Evolutionary conservation across 2,888 invertebrate genomes (phyloP), one percentile per base, ranked within the genome.

Genomic region (Punctoribates punctum): DNA sequence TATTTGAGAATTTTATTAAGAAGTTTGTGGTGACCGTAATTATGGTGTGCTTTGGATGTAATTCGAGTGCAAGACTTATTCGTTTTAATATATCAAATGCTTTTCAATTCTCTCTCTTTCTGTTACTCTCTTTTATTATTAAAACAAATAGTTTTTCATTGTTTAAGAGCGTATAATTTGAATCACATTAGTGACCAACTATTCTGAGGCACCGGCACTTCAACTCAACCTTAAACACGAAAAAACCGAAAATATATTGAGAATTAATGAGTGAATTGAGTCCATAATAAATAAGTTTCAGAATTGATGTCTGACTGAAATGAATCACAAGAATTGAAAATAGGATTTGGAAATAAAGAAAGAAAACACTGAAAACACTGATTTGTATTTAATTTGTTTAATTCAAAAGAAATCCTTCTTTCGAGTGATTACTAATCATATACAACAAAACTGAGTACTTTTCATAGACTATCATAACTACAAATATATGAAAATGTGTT

Each of bases 161-260:
- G 23, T 62, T 62, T 62, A 62, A 62, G 29, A 62, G 29, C 62
- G 23, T 62, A 29, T 62, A 62, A 62, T 62, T 62, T 62, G 62
- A 62, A 62, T 62, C 62, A 62, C 62, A 62, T 62, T 62, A 62
- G 62, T 62, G 62, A 29, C 62, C 62, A 62, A 62, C 29, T 62
- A 29, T 27, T 27, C 1, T 25, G 11, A 62, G 17, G 23, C 23
- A 57, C 57, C 48, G 48, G 48, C 48, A 48, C 17, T 48, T 48
- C 5, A 57, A 4, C 20, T 3, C 20, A 57, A 9, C 57, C 57
- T n/a, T 57, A 57, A n/a, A 48, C 13, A 48, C 46, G 3, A 5
- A 8, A 57, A 20, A 57, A 57, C 62, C 25, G 5, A 62, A 25
- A 25, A 27, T 62, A 29, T 15, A 62, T 25, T 15, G 15, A 48